These are phyloP conservation scores for Drymonia ruficornis DNA, from an alignment of 2,888 invertebrate genomes.

Conservation along the genomic window DNA sequence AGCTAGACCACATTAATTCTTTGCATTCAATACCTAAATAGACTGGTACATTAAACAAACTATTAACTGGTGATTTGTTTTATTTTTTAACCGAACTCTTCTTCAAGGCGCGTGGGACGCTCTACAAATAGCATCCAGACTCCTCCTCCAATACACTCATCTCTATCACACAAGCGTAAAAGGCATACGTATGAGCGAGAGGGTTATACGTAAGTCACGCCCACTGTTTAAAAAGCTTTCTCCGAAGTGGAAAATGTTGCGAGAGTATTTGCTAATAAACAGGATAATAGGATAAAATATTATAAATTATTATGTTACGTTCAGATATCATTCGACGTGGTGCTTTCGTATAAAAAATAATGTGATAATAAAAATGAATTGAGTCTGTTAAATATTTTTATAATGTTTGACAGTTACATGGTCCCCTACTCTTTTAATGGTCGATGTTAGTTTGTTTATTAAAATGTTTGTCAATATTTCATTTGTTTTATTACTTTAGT, in stretches of 20 bases:
- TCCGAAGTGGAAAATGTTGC: slow-evolving; percentile 26
- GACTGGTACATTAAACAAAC: slow-evolving; percentile 50
- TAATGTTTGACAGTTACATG: slow-evolving; percentile 26
- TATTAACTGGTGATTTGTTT: slow-evolving; percentile 60
- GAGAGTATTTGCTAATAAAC: slow-evolving; percentile 20
- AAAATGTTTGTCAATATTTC: slow-evolving; percentile 27
- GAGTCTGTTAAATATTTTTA: slow-evolving; percentile 25
- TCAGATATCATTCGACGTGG: slow-evolving; percentile 43
- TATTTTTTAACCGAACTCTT: slow-evolving; percentile 53
- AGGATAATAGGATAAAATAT: slow-evolving; percentile 35
- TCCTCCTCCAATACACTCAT: slow-evolving; percentile 54
- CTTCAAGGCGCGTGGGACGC: slow-evolving; percentile 55
- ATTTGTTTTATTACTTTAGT: slow-evolving; percentile 9
- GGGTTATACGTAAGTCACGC: slow-evolving; percentile 25
- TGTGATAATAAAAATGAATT: slow-evolving; percentile 44
- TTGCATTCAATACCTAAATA: slow-evolving; percentile 43
- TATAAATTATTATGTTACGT: slow-evolving; percentile 42
- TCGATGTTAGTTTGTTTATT: slow-evolving; percentile 26
- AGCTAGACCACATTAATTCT: slow-evolving; percentile 33
- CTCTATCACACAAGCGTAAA: slow-evolving; percentile 34
- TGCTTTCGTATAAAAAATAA: slow-evolving; percentile 44
- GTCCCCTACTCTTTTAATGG: slow-evolving; percentile 24
- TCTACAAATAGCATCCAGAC: slow-evolving; percentile 39
- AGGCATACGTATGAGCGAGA: slow-evolving; percentile 34
- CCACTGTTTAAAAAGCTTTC: slow-evolving; percentile 40